Conservation (phyloP, 2,888 invertebrate species). For the Clanis bilineata region DNA sequence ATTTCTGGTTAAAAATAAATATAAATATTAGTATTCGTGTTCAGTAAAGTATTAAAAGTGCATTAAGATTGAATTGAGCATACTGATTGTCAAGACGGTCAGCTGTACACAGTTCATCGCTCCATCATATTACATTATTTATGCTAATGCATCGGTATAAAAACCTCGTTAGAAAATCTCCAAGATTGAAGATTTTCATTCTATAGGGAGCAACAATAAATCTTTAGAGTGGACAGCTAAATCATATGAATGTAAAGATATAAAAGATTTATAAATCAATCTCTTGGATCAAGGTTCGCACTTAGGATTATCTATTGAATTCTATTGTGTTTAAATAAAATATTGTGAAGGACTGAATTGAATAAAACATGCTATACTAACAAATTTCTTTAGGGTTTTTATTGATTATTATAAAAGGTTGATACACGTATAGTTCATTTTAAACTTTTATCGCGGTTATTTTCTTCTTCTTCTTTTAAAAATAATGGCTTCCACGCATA, state of each 20-base stretch:
- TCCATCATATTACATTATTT: background rate
- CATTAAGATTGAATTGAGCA: background rate
- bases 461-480: too few relatives aligned
- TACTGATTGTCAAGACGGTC: background rate
- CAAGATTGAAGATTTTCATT: background rate
- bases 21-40: too few relatives aligned
- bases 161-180: background rate
- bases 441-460: too few relatives aligned
- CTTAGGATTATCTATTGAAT: too few relatives aligned
- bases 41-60: too few relatives aligned
- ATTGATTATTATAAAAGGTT: too few relatives aligned
- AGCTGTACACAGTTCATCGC: background rate
- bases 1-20: too few relatives aligned
- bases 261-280: background rate
- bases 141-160: slow-evolving; percentile 1
- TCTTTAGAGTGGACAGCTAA: background rate
- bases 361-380: too few relatives aligned
- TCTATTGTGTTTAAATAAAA: background rate
- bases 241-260: background rate
- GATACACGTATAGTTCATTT: too few relatives aligned
- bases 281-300: background rate
- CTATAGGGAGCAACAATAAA: background rate
- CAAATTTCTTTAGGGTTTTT: too few relatives aligned
- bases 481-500: too few relatives aligned
- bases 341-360: too few relatives aligned